phyloP scores from a whole-genome alignment of 2,113 vertebrate species.

The Grallaria varia region DNA sequence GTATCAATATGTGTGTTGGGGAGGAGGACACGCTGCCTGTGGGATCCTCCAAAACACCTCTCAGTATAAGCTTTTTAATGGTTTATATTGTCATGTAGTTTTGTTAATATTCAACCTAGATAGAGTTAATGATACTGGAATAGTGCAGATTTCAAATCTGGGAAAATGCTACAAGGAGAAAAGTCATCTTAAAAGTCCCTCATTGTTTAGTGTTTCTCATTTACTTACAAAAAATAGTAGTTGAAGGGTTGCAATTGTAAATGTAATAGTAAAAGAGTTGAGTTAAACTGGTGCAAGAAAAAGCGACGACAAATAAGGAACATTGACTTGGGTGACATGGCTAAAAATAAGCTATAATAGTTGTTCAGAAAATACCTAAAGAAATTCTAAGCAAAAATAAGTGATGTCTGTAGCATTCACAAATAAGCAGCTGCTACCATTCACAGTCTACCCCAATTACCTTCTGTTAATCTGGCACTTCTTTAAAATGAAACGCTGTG shows the following conservation, averaged over 20 bases:
- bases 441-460: conserved; percentile 23
- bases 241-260: neutral
- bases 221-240: neutral
- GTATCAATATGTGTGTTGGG: neutral
- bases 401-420: neutral
- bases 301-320: neutral
- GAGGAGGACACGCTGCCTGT: neutral
- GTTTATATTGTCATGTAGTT: neutral
- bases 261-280: neutral
- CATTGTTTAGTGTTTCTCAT: neutral
- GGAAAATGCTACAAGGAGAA: neutral
- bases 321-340: neutral
- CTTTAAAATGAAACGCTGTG: conserved; percentile 34
- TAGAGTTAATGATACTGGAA: neutral
- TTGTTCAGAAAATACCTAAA: neutral
- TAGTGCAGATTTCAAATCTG: neutral
- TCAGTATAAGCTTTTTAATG: neutral
- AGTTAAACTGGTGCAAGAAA: neutral
- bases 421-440: conserved; percentile 38
- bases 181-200: neutral
- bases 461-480: conserved; percentile 57
- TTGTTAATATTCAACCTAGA: neutral
- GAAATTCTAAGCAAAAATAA: neutral
- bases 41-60: neutral
- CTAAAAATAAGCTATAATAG: neutral